Evolutionary conservation across 2,113 vertebrate species (phyloP).

Genomic region (Anhinga rufa): DNA sequence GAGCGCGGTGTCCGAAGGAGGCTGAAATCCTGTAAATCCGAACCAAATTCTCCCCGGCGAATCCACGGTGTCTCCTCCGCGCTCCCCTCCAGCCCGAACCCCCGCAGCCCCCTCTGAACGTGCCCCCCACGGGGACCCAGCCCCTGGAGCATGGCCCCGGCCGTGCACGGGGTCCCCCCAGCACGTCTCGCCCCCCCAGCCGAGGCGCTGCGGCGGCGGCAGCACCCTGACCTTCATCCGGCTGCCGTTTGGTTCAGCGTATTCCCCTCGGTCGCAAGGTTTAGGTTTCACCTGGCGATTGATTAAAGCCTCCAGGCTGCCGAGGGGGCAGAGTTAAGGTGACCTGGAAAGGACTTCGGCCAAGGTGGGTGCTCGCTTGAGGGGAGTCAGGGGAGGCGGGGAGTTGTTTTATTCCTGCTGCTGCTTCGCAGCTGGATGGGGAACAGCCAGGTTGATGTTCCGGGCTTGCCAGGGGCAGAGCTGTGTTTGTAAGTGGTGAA

Average conservation of each 20-base stretch:
- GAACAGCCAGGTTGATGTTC: neutral
- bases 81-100: neutral
- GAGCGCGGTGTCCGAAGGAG: fast-evolving
- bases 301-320: neutral
- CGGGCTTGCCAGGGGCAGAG: neutral
- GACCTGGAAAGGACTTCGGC: neutral
- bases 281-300: slow-evolving; percentile 38
- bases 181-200: fast-evolving
- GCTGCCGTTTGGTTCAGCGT: neutral
- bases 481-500: neutral
- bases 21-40: neutral
- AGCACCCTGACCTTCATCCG: neutral
- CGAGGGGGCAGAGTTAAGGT: neutral
- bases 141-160: neutral
- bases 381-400: neutral
- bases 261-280: neutral
- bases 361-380: neutral
- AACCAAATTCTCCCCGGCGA: neutral
- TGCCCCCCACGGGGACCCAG: neutral
- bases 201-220: fast-evolving
- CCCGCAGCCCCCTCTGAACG: neutral
- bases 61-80: fast-evolving
- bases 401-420: neutral
- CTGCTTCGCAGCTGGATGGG: neutral
- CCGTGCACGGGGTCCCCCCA: neutral